Conservation (phyloP, 2,113 vertebrate species). For the Anolis carolinensis region DNA sequence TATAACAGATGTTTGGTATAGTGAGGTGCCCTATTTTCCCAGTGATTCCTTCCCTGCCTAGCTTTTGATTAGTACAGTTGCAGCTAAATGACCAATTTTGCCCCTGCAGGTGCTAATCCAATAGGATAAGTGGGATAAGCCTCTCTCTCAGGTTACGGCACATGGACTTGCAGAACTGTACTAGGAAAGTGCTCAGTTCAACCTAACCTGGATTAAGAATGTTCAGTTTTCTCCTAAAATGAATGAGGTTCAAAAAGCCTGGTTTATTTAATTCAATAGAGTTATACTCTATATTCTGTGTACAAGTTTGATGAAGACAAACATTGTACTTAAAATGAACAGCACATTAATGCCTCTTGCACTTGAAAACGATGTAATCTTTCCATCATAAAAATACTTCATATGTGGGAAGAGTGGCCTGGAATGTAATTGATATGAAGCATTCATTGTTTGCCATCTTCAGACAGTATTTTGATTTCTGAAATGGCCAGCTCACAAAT, state of each 20-base stretch:
- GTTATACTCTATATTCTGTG: background rate
- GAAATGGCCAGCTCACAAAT: slow-evolving; percentile 3
- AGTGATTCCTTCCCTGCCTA: background rate
- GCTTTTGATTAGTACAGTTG: background rate
- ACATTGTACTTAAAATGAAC: background rate
- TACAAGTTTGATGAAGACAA: background rate
- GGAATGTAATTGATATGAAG: background rate
- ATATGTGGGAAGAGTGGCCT: background rate
- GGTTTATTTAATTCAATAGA: background rate
- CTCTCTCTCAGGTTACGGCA: background rate
- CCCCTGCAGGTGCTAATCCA: background rate
- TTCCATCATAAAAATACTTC: background rate
- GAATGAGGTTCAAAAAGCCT: too few species aligned
- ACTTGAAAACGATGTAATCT: background rate
- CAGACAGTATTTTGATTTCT: background rate
- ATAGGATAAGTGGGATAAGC: background rate
- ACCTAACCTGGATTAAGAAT: background rate
- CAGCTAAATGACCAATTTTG: background rate
- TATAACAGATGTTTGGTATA: background rate
- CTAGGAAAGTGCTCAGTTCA: background rate
- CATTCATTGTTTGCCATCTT: background rate
- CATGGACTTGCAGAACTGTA: background rate
- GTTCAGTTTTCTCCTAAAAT: background rate
- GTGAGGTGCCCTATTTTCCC: background rate
- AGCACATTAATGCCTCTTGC: background rate